Percentiles rank a stretch among this genome's conserved stretches.
Evolutionary conservation across 30 jellyfish, hydroid and myxozoan genomes (phyloP).

Genomic region (Haliclystus octoradiatus): DNA sequence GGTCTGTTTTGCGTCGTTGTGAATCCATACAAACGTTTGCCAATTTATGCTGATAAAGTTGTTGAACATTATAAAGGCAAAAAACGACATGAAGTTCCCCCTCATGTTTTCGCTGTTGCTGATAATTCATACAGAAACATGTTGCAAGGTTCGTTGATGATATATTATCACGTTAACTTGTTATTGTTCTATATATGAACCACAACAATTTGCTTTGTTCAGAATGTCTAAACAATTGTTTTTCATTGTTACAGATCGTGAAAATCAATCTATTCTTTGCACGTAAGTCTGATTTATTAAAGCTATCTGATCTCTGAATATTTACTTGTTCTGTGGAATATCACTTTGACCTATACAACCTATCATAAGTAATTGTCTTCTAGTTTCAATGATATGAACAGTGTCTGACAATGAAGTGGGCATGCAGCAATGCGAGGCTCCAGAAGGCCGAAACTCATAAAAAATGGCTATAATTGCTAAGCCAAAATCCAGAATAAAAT

Average conservation of each 20-base stretch:
- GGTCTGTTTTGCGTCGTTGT: constrained; percentile 99
- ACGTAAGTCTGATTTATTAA: constrained; percentile 56
- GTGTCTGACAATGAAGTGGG: no score
- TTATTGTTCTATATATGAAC: not conserved
- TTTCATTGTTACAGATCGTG: constrained; percentile 62
- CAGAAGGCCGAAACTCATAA: no score
- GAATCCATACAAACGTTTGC: constrained; percentile 97
- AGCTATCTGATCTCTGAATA: no score
- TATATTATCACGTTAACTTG: not conserved
- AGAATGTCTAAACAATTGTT: not conserved
- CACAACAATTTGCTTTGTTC: not conserved
- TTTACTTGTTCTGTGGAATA: no score
- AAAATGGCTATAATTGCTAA: no score
- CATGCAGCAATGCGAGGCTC: no score
- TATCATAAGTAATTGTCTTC: no score
- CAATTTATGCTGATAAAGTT: constrained; percentile 96
- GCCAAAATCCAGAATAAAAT: no score
- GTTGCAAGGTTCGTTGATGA: constrained; percentile 69
- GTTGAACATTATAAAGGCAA: constrained; percentile 79
- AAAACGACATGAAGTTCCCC: constrained; percentile 99
- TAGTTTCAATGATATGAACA: no score
- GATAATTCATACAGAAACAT: constrained; percentile 90
- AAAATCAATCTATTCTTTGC: constrained; percentile 96
- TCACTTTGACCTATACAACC: no score
- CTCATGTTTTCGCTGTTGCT: constrained; percentile 98